Evolutionary conservation across 92 coral and sea anemone genomes (phyloP).

Genomic region (Siderastrea radians): DNA sequence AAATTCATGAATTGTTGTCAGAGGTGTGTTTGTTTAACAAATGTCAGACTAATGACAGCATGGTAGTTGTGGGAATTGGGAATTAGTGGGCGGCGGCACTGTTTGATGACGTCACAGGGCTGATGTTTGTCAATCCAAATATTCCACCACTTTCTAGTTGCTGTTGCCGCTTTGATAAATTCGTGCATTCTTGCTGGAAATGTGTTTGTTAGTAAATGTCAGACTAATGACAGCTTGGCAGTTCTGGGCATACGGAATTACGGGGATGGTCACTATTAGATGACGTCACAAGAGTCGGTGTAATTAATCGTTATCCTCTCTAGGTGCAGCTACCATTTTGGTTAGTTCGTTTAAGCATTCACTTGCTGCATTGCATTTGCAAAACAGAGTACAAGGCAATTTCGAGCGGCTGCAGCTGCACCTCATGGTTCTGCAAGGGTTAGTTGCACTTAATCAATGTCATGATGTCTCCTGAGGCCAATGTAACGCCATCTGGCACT

Average conservation of each 20-base stretch:
- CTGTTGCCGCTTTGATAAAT: no score
- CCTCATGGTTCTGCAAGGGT: conserved; percentile 8
- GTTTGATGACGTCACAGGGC: no score
- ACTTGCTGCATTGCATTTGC: conserved; percentile 26
- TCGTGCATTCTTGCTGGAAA: conserved; percentile 30
- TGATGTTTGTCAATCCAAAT: no score
- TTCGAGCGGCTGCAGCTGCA: conserved; percentile 25
- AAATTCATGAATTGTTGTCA: conserved; percentile 30
- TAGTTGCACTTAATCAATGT: conserved; percentile 29
- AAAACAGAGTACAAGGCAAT: conserved; percentile 39
- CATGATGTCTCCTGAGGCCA: conserved; percentile 36
- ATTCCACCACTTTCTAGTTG: no score
- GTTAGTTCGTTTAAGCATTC: conserved; percentile 35
- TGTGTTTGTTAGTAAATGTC: conserved; percentile 38
- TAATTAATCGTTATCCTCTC: not conserved
- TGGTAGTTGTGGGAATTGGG: no score
- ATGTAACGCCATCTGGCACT: conserved; percentile 34
- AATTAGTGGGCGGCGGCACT: no score
- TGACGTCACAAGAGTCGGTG: not conserved
- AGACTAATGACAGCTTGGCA: conserved; percentile 40
- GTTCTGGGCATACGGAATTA: conserved; percentile 39
- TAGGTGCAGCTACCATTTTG: conserved; percentile 14
- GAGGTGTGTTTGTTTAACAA: conserved; percentile 36
- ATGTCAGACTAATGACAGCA: conserved; percentile 45
- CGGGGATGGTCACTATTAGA: conserved; percentile 26